Evolutionary conservation across 2,797 vertebrate species (phyloP).

Genomic region (Pseudopleuronectes americanus): DNA sequence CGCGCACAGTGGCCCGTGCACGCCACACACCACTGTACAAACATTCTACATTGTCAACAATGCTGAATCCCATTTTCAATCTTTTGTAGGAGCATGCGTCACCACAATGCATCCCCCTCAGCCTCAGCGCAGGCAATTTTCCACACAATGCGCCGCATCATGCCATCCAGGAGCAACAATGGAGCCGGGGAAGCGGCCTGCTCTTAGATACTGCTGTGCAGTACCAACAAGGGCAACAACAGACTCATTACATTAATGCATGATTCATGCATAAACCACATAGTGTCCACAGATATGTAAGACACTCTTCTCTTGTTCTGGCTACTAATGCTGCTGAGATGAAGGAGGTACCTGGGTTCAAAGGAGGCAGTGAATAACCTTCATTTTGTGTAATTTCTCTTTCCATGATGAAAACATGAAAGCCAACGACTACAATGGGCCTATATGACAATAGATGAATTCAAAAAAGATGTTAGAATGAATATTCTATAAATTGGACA

Average conservation of each 20-base stretch:
- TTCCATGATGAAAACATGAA: background rate
- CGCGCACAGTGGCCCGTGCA: conserved; percentile 1
- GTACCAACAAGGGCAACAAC: conserved; percentile 13
- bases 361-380: conserved; percentile 4
- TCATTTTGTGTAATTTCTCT: conserved; percentile 7
- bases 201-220: conserved; percentile 27
- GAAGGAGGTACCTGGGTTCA: conserved; percentile 3
- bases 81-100: conserved; percentile 54
- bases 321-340: background rate
- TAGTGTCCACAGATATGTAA: conserved; percentile 23
- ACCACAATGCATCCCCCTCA: conserved; percentile 43
- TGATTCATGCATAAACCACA: conserved; percentile 26
- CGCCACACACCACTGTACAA: conserved; percentile 21
- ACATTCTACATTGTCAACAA: conserved; percentile 56
- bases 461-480: background rate
- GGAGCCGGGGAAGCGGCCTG: conserved; percentile 30
- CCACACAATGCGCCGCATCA: conserved; percentile 64
- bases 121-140: conserved; percentile 60
- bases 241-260: conserved; percentile 25
- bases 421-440: no score
- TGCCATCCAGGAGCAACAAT: conserved; percentile 55
- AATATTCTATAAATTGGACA: no score
- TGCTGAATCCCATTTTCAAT: conserved; percentile 61
- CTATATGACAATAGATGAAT: background rate
- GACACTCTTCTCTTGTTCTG: conserved; percentile 32